Evolutionary conservation across 2,888 invertebrate species (phyloP).

Genomic region (Sussaba pulchella): DNA sequence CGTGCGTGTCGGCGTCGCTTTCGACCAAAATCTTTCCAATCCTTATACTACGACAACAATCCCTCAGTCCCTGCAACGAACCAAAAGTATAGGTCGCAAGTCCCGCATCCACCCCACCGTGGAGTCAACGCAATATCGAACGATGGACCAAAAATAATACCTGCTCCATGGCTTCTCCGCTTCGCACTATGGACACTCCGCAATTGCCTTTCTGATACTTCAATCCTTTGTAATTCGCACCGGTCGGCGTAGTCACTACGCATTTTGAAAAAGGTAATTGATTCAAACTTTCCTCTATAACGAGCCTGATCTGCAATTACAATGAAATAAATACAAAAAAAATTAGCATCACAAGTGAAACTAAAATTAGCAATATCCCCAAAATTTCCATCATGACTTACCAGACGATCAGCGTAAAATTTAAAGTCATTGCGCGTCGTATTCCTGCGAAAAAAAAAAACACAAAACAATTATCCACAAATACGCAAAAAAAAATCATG

Average conservation of each 20-base stretch:
- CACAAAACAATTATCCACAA: constrained; percentile 21
- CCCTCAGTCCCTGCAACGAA: constrained; percentile 90
- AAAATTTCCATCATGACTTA: constrained; percentile 79
- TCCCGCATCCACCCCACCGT: constrained; percentile 16
- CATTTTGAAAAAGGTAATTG: constrained; percentile 97
- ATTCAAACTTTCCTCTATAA: constrained; percentile 99
- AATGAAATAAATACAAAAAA: constrained; percentile 42
- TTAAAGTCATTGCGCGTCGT: constrained; percentile 98
- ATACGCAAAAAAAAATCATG: constrained; percentile 19
- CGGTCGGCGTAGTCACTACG: constrained; percentile 96
- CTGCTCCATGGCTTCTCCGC: constrained; percentile 98
- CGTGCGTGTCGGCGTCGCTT: constrained; percentile 98
- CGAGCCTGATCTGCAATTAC: constrained; percentile 91
- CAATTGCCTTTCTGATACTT: constrained; percentile 99
- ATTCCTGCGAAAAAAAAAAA: constrained; percentile 87
- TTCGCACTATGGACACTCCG: constrained; percentile 98
- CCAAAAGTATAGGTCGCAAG: constrained; percentile 43
- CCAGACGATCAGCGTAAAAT: constrained; percentile 98
- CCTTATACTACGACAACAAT: constrained; percentile 98
- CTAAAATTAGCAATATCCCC: not conserved
- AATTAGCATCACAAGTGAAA: constrained; percentile 12
- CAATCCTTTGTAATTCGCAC: constrained; percentile 95
- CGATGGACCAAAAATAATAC: constrained; percentile 82
- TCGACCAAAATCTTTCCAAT: constrained; percentile 99
- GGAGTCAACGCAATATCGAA: not conserved